phyloP scores from a whole-genome alignment of 2,888 invertebrate genomes.

The Drosophila histrio region DNA sequence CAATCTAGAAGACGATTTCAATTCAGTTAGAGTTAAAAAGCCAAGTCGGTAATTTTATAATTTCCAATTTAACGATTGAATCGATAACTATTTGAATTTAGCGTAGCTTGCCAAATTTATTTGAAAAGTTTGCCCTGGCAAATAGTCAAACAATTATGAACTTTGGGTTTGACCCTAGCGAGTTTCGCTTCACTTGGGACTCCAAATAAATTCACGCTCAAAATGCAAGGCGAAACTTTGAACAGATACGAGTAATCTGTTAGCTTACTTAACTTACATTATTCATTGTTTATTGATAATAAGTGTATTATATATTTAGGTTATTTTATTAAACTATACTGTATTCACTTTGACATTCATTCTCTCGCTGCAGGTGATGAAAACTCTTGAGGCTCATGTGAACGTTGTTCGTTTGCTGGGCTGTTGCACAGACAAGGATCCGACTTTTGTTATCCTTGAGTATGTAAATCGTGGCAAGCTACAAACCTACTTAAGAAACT shows the following conservation, averaged over 20 bases:
- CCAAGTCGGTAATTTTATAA: background rate
- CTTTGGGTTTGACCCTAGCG: background rate
- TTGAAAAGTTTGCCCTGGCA: conserved; percentile 21
- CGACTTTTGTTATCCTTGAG: conserved; percentile 96
- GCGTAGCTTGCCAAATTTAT: conserved; percentile 25
- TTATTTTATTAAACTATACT: background rate
- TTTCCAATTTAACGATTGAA: conserved; percentile 9
- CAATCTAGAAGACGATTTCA: background rate
- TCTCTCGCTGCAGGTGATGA: conserved; percentile 92
- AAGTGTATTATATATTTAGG: background rate
- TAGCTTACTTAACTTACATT: background rate
- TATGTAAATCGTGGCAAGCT: conserved; percentile 95
- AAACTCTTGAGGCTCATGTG: conserved; percentile 94
- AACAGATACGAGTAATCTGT: background rate
- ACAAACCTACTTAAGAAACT: conserved; percentile 93
- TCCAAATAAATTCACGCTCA: background rate
- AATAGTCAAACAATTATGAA: conserved; percentile 9
- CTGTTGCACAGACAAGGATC: conserved; percentile 96
- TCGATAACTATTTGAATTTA: conserved; percentile 15
- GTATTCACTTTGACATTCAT: background rate
- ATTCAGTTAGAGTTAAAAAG: background rate
- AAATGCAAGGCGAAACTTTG: background rate
- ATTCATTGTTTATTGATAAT: background rate
- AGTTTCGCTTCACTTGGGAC: background rate
- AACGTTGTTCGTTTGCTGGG: conserved; percentile 95